These are phyloP conservation scores for Eristalis intricaria DNA, from an alignment of 2,888 invertebrate species.

Conservation along the genomic window DNA sequence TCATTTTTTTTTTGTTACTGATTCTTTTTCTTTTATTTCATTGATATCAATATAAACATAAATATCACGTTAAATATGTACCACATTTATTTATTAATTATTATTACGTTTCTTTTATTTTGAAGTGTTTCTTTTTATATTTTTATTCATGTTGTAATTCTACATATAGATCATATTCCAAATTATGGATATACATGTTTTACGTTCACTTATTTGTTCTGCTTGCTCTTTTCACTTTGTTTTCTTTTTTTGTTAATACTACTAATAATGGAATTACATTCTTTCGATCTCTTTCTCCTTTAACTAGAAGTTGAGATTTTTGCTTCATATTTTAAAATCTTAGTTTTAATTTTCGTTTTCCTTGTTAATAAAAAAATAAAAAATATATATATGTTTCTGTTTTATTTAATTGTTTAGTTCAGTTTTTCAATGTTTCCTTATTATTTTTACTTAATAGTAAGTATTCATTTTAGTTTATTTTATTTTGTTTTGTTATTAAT, in stretches of 20 bases:
- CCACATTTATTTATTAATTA: conserved; percentile 62
- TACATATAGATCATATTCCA: conserved; percentile 44
- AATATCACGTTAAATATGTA: conserved; percentile 76
- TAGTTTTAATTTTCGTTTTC: conserved; percentile 63
- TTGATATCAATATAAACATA: conserved; percentile 78
- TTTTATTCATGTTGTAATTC: conserved; percentile 46
- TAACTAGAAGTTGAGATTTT: conserved; percentile 50
- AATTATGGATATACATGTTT: conserved; percentile 41
- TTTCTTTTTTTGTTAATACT: conserved; percentile 39
- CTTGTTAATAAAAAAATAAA: conserved; percentile 69
- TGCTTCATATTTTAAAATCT: conserved; percentile 51
- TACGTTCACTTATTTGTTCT: conserved; percentile 26
- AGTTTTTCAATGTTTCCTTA: conserved; percentile 34
- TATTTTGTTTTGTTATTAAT: conserved; percentile 10
- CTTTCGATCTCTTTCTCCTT: conserved; percentile 54
- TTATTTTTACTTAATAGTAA: conserved; percentile 50
- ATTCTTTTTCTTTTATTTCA: conserved; percentile 69
- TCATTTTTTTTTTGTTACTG: conserved; percentile 52
- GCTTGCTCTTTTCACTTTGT: conserved; percentile 25
- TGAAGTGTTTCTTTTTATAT: conserved; percentile 37
- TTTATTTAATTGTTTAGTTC: conserved; percentile 65
- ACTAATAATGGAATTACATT: conserved; percentile 62
- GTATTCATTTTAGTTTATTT: conserved; percentile 30
- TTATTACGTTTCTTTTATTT: not conserved
- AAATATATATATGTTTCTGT: conserved; percentile 69